Evolutionary conservation across 2,888 invertebrate genomes (phyloP), one percentile per base, ranked within the genome.

Genomic region (Acrobeloides nanus): DNA sequence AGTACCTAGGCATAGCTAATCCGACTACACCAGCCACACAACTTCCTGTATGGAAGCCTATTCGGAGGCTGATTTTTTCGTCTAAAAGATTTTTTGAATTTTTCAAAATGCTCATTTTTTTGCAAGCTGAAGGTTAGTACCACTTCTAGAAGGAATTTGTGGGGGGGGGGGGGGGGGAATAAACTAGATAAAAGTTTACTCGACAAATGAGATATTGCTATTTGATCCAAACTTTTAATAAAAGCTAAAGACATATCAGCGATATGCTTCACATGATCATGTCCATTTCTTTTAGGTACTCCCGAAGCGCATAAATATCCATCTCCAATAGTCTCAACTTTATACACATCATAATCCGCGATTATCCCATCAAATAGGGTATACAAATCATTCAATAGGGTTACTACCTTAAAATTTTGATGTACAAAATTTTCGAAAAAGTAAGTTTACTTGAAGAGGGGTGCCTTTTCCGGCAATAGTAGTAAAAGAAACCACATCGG

Each of bases 401-500:
- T 68, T 7, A 71, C 32, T 12, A 38, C 38, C 24, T 38, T 61
- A 63, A 6, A 61, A 55, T 3, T 61, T 63, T 33, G 4, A 69
- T 66, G 55, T 69, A 63, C 29, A 69, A 35, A 15, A 7, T 35
- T 33, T 33, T 33, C 15, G 6, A 12, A 6, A 23, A 34, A n/a
- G 35, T 23, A 37, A 37, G 4, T 37, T 35, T 4, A 68, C 69
- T 55, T 70, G 66, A 23, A 71, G 55, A 2, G 69, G 68, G 0
- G 66, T 58, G 46, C 70, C 70, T 42, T 60, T 61, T 10, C 58
- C 55, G 3, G 67, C 59, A 8, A 70, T 38, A 5, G 64, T 61
- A 1, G 70, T 70, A 53, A 70, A 70, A 21, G 63, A 61, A 31
- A 70, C 70, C 23, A 70, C 67, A 38, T 70, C 68, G 15, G 61